phyloP scores from a whole-genome alignment of 2,113 vertebrate species.

The Raja brachyura region DNA sequence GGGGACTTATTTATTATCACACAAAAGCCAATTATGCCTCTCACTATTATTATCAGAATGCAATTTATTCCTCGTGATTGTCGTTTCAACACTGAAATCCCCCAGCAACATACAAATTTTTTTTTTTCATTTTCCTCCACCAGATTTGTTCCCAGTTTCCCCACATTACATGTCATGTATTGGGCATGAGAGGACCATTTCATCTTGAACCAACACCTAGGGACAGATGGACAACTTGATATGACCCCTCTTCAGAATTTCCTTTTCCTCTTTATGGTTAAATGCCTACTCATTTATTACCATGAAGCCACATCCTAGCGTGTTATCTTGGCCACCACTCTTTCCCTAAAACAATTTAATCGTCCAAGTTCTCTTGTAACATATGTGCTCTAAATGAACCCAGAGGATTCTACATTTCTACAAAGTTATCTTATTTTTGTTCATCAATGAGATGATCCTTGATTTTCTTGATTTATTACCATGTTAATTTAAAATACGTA shows the following conservation, averaged over 20 bases:
- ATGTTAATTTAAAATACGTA: not conserved
- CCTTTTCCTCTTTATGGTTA: not conserved
- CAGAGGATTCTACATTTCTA: not conserved
- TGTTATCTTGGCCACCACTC: too few species aligned
- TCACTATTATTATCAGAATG: too few species aligned
- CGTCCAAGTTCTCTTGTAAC: not conserved
- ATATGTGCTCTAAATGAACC: not conserved
- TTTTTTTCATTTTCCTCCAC: not conserved
- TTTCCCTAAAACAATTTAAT: not conserved
- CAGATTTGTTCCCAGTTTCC: not conserved
- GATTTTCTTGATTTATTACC: not conserved
- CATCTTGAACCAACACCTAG: not conserved
- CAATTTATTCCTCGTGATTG: not conserved
- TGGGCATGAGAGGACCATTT: not conserved
- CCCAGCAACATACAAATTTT: not conserved
- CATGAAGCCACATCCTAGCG: not conserved
- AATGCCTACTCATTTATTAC: not conserved
- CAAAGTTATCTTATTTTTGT: not conserved
- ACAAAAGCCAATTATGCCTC: not conserved
- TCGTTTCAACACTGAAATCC: not conserved
- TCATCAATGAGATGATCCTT: not conserved
- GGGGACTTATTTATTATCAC: not conserved
- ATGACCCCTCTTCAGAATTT: not conserved
- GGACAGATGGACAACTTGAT: not conserved
- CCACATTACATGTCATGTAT: not conserved